Conservation (phyloP, 2,797 vertebrate species). For the Alcedo atthis region DNA sequence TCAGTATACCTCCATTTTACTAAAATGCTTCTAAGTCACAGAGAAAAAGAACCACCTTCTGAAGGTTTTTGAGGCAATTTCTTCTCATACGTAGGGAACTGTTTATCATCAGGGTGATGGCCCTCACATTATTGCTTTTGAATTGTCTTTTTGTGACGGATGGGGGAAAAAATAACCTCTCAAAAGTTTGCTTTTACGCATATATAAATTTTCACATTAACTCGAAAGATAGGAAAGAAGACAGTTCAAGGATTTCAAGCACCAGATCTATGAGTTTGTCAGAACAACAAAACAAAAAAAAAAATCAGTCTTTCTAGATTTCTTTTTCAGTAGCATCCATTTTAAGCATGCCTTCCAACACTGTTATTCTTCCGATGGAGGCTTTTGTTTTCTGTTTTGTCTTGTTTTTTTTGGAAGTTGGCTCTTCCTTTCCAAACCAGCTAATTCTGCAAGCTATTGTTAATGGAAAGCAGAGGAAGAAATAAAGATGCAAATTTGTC, state of each 20-base stretch:
- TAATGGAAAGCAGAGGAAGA: slow-evolving; percentile 8
- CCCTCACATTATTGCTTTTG: not conserved
- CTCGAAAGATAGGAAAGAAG: not conserved
- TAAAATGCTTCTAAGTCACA: not conserved
- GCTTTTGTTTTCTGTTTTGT: not conserved
- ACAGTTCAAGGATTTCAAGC: not conserved
- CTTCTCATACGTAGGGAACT: not conserved
- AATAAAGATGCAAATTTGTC: slow-evolving; percentile 3
- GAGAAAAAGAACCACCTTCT: not conserved
- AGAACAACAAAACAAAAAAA: not conserved
- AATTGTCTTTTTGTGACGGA: not conserved
- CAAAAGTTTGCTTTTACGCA: not conserved
- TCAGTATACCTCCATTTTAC: not conserved
- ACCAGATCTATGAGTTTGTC: not conserved
- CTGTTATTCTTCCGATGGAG: not conserved
- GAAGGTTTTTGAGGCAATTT: not conserved
- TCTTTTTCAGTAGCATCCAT: not conserved
- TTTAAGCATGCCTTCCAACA: not conserved
- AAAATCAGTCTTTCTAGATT: not conserved
- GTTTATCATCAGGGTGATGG: not conserved
- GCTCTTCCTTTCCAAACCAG: not conserved
- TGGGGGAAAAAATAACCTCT: not conserved
- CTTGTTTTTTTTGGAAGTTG: not conserved
- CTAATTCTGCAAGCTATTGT: not conserved
- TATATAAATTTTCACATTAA: not conserved